Evolutionary conservation across 2,797 vertebrate genomes (phyloP).

Genomic region (Antrozous pallidus): DNA sequence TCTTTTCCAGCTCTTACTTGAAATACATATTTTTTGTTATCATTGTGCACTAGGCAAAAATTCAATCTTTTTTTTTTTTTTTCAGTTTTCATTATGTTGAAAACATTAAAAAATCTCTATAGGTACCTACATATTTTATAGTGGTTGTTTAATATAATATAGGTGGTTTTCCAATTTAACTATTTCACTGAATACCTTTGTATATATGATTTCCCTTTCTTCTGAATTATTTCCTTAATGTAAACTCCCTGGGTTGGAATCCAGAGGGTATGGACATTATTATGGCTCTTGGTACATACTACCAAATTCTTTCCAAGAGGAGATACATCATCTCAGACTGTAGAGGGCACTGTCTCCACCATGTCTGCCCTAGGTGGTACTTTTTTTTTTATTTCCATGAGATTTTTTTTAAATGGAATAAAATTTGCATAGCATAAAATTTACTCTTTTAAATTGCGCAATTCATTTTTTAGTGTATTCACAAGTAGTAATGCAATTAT

Average conservation of each 20-base stretch:
- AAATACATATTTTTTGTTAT: background rate
- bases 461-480: background rate
- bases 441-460: background rate
- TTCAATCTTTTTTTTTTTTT: background rate
- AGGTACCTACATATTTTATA: background rate
- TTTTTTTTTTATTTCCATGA: background rate
- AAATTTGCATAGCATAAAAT: background rate
- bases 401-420: background rate
- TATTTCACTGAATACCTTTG: background rate
- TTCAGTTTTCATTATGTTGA: background rate
- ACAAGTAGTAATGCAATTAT: background rate
- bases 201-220: background rate
- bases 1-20: background rate
- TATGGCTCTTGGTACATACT: background rate
- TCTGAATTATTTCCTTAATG: background rate
- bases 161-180: background rate
- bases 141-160: background rate
- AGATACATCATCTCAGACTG: accelerated
- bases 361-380: accelerated
- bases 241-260: background rate
- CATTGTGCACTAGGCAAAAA: background rate
- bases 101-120: background rate
- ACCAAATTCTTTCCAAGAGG: background rate
- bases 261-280: background rate
- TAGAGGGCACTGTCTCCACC: background rate